phyloP scores from a whole-genome alignment of 2,113 vertebrate species.

The Sphyrna mokarran region DNA sequence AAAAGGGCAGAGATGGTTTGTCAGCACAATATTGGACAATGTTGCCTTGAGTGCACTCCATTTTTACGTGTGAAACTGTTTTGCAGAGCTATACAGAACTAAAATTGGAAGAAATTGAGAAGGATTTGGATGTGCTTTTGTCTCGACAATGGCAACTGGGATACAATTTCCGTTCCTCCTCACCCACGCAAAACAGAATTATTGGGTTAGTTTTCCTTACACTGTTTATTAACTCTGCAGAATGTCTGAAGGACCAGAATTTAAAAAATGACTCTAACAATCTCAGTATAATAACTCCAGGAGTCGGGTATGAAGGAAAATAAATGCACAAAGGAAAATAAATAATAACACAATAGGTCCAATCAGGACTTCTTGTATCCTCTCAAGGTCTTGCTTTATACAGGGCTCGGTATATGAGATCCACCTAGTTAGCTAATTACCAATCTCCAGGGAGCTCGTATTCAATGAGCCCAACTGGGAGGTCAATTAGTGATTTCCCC shows the following conservation, averaged over 20 bases:
- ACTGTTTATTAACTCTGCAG: neutral
- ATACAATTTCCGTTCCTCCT: neutral
- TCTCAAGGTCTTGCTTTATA: no score
- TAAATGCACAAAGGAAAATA: no score
- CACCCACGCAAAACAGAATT: neutral
- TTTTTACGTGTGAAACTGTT: neutral
- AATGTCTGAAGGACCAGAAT: neutral
- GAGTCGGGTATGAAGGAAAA: no score
- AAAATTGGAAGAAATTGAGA: neutral
- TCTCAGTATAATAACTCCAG: neutral
- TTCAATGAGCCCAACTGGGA: no score
- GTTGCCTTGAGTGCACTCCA: neutral
- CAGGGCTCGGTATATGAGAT: no score
- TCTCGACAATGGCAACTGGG: neutral
- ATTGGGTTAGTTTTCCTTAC: neutral
- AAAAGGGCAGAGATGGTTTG: neutral
- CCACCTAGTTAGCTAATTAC: no score
- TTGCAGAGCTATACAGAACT: neutral
- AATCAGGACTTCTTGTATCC: no score
- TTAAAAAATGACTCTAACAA: neutral
- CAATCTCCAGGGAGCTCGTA: no score
- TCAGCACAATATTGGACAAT: neutral
- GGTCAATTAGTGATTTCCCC: no score
- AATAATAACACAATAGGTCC: no score
- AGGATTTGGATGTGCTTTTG: neutral